Evolutionary conservation across 1,140 invertebrate genomes (phyloP).

Genomic region (Papilio glaucus): DNA sequence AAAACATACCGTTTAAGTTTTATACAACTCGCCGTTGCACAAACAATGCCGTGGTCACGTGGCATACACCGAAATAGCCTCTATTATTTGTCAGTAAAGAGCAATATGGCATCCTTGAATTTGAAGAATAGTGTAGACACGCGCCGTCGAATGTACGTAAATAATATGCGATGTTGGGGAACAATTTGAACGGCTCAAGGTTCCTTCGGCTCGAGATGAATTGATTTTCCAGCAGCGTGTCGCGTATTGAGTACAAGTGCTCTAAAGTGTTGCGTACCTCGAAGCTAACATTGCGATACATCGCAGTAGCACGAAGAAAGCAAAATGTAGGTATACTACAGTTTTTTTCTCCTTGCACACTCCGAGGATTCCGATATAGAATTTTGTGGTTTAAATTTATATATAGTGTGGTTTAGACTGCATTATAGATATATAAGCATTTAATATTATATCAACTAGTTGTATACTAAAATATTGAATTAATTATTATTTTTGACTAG

Average conservation of each 20-base stretch:
- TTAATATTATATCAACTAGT: no score
- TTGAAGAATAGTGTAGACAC: constrained; percentile 29
- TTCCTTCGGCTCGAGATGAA: constrained; percentile 36
- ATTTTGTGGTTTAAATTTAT: not conserved
- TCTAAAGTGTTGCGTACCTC: not conserved
- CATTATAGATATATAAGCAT: no score
- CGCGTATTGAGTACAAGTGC: constrained; percentile 17
- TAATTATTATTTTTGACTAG: no score
- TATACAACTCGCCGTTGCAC: constrained; percentile 31
- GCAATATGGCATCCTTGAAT: constrained; percentile 10
- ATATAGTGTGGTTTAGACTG: no score
- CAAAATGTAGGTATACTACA: not conserved
- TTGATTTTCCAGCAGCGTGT: constrained; percentile 40
- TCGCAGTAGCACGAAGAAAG: not conserved
- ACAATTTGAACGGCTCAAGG: constrained; percentile 36
- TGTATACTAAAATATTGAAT: no score
- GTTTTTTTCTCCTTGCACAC: no score
- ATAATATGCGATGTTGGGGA: constrained; percentile 30
- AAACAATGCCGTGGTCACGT: constrained; percentile 18
- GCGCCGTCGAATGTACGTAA: constrained; percentile 28
- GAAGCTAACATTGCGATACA: not conserved
- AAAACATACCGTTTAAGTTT: constrained; percentile 37
- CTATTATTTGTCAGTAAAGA: constrained; percentile 29
- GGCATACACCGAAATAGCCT: constrained; percentile 16
- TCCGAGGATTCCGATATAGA: no score